Base-by-base conservation (phyloP, 2,888 invertebrate species). In the Artemia sinica region DNA sequence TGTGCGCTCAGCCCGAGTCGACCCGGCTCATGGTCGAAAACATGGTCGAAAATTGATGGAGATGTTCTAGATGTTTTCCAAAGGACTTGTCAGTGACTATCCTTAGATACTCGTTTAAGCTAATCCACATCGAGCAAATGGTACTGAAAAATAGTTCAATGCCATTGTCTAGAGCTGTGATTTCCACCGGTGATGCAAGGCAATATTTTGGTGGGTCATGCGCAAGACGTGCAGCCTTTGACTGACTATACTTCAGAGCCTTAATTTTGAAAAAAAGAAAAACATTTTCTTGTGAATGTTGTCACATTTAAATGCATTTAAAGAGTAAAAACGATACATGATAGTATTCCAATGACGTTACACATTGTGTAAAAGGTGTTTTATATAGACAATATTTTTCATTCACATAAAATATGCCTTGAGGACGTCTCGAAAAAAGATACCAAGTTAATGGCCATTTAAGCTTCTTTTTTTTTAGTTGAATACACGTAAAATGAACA, bases 21-120 rank as follows among this genome's bases (percentile, higher is more conserved):
- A n/a, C n/a, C n/a, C n/a, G n/a, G n/a, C n/a, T n/a, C n/a, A n/a
- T n/a, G n/a, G n/a, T n/a, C n/a, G n/a, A 66, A 8, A 66, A 66
- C 49, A 12, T 7, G 66, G 8, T 12, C 11, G 7, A 66, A 66
- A 18, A 49, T 49, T 50, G 12, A 14, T 14, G 12, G 50, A 8
- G 50, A 67, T 14, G 50, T 67, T 66, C 12, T 67, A 48, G 10
- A 66, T 66, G n/a, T 50, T 50, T 67, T 50, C 67, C 50, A 67
- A 50, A 50, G 50, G 67, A 28, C 51, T 67, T 51, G 67, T 18
- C 50, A 67, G 4, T 52, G 58, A 14, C 2, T 14, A 4, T 52
- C 13, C 13, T 2, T 52, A 52, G 13, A n/a, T 52, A n/a, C 58
- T 52, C 58, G 14, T 52, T 52, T 52, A 52, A n/a, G 4, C 13